These are phyloP conservation scores for Puntigrus tetrazona DNA, from an alignment of 2,113 vertebrate species.

Conservation along the genomic window DNA sequence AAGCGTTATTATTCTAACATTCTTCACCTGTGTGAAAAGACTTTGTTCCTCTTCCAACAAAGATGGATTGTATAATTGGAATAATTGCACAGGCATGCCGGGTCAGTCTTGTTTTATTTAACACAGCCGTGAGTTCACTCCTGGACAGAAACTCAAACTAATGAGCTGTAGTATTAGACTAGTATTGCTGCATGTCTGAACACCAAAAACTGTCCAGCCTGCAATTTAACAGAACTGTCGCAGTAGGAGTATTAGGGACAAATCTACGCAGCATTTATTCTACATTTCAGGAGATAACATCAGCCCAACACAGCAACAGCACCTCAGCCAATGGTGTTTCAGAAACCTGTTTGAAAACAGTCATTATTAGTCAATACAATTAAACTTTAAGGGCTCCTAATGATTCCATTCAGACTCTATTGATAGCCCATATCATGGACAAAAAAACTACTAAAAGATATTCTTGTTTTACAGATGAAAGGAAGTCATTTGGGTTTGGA, in stretches of 20 bases:
- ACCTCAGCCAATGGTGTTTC: not conserved
- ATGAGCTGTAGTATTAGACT: conserved; percentile 19
- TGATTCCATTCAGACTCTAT: not conserved
- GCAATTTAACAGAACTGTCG: conserved; percentile 2
- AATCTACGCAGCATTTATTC: not conserved
- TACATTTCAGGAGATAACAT: not conserved
- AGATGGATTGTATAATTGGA: conserved; percentile 26
- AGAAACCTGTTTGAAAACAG: not conserved
- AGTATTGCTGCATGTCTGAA: conserved; percentile 17
- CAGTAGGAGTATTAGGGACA: not conserved
- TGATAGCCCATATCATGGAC: not conserved
- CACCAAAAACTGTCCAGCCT: conserved; percentile 1
- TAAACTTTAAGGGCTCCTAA: not conserved
- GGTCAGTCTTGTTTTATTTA: conserved; percentile 28
- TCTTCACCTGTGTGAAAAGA: conserved; percentile 34
- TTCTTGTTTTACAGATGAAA: not conserved
- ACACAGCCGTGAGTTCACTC: conserved; percentile 7
- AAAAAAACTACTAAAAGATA: not conserved
- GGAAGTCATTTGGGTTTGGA: not conserved
- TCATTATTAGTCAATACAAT: not conserved
- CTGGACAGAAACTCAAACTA: conserved; percentile 28
- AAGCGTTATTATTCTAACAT: conserved; percentile 32
- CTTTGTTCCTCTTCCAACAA: conserved; percentile 27
- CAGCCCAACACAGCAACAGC: not conserved
- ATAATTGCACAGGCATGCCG: conserved; percentile 37